Percentiles rank a stretch among this genome's conserved stretches.
Evolutionary conservation across 92 coral and sea anemone genomes (phyloP).

Genomic region (Zoanthus solanderi): DNA sequence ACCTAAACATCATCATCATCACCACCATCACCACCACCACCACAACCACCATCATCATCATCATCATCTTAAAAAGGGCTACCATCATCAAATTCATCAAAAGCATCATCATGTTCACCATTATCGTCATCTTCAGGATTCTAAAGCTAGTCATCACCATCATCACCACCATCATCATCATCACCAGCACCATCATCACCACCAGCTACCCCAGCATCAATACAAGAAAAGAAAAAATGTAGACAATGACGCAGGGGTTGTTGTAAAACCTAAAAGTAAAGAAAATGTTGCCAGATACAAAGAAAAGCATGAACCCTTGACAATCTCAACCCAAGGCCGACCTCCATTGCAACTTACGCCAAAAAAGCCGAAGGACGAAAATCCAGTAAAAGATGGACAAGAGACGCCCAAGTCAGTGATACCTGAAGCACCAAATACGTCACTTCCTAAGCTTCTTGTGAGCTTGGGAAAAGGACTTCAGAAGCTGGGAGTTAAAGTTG

Average conservation of each 20-base stretch:
- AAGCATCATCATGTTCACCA: constrained; percentile 15
- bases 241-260: neutral
- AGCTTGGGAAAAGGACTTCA: constrained; percentile 48
- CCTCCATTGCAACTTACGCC: constrained; percentile 22
- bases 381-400: constrained; percentile 45
- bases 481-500: constrained; percentile 45
- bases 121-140: neutral
- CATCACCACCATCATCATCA: constrained; percentile 13
- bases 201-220: neutral
- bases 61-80: neutral
- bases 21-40: neutral
- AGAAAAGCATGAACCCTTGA: neutral
- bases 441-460: constrained; percentile 39
- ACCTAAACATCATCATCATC: constrained; percentile 23
- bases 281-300: constrained; percentile 5
- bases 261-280: neutral
- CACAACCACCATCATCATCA: constrained; percentile 23
- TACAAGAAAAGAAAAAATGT: neutral
- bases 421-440: constrained; percentile 14
- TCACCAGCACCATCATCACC: constrained; percentile 26
- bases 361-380: constrained; percentile 39
- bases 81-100: neutral
- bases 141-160: neutral
- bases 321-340: neutral
- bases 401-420: constrained; percentile 30